A percentile compares a stretch with the other conserved stretches of the same genome.
Conservation (phyloP, 1,140 invertebrate species). For the Homarus americanus region DNA sequence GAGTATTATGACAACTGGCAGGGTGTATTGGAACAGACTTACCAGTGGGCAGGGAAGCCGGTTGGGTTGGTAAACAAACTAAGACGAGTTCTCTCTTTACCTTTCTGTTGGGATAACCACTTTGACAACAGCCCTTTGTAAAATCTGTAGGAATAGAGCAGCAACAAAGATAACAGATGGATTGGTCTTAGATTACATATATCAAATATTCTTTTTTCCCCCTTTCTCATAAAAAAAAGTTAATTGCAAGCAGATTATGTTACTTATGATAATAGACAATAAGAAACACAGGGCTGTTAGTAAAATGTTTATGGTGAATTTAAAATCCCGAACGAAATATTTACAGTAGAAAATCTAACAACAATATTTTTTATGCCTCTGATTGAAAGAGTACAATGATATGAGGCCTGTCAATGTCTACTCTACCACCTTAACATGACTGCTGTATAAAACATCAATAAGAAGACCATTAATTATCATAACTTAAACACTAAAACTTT, state of each 20-base stretch:
- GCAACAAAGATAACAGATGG: constrained; percentile 76
- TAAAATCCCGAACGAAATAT: constrained; percentile 46
- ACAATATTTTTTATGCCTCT: constrained; percentile 13
- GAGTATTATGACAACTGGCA: constrained; percentile 56
- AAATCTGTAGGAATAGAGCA: constrained; percentile 83
- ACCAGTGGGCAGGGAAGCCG: constrained; percentile 65
- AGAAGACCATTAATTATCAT: neutral
- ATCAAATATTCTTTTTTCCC: constrained; percentile 51
- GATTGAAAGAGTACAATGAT: constrained; percentile 18
- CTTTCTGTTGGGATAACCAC: constrained; percentile 98
- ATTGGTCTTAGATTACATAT: constrained; percentile 55
- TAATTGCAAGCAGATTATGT: constrained; percentile 65
- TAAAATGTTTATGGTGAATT: constrained; percentile 46
- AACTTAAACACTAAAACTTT: neutral
- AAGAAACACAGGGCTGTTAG: constrained; percentile 62
- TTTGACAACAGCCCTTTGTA: constrained; percentile 95
- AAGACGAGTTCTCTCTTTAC: constrained; percentile 80
- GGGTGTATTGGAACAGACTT: constrained; percentile 72
- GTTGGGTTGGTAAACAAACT: constrained; percentile 68
- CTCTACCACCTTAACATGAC: constrained; percentile 16
- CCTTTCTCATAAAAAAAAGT: constrained; percentile 56
- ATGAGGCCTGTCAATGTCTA: constrained; percentile 33
- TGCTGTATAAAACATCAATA: neutral
- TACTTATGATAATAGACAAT: constrained; percentile 49
- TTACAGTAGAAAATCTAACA: constrained; percentile 50